phyloP scores from a whole-genome alignment of 2,888 invertebrate genomes.

The Alviniconcha strummeri region DNA sequence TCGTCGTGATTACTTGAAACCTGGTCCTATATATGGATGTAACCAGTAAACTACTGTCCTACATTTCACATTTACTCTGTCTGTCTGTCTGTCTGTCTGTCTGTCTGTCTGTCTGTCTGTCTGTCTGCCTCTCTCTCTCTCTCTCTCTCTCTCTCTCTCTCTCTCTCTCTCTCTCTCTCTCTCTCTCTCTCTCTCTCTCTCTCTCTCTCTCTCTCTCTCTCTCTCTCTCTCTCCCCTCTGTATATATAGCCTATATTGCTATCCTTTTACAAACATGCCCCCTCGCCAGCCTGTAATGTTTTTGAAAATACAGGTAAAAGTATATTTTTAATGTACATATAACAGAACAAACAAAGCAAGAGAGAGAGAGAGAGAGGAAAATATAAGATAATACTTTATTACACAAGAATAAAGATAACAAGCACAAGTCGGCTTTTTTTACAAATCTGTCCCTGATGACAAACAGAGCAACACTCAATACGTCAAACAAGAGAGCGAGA shows the following conservation, averaged over 20 bases:
- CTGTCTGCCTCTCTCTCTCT: constrained; percentile 4
- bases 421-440: too few species aligned
- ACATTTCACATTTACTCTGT: not conserved
- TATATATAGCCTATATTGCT: too few species aligned
- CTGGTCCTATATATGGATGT: too few species aligned
- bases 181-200: constrained; percentile 8
- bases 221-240: not conserved
- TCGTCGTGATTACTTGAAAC: too few species aligned
- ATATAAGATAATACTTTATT: not conserved
- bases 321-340: too few species aligned
- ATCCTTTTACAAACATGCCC: too few species aligned
- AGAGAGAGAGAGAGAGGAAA: not conserved
- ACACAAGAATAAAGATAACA: not conserved
- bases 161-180: not conserved
- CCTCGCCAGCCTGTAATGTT: too few species aligned
- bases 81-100: constrained; percentile 7
- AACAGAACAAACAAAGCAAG: not conserved
- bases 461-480: too few species aligned
- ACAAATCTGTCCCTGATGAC: too few species aligned
- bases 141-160: not conserved
- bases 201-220: constrained; percentile 1
- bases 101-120: not conserved
- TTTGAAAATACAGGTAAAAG: too few species aligned
- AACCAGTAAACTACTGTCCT: too few species aligned
- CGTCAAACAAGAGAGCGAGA: too few species aligned